phyloP scores from a whole-genome alignment of 2,797 vertebrate genomes.

The Ptychadena robeensis region DNA sequence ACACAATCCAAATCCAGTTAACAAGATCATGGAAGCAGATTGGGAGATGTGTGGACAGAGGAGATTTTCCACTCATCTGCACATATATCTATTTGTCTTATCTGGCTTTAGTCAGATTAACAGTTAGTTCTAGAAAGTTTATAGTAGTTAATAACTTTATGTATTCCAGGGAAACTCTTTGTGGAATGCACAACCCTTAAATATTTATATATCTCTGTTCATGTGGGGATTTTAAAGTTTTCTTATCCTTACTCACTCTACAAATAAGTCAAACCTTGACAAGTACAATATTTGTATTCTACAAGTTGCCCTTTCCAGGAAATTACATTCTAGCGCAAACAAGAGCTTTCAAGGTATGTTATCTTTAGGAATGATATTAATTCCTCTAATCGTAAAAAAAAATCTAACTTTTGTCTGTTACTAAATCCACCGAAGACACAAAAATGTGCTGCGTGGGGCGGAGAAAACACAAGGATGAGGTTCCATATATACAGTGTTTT shows the following conservation, averaged over 20 bases:
- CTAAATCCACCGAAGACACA: slow-evolving; percentile 9
- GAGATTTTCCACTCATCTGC: too few species aligned
- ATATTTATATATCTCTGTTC: background rate
- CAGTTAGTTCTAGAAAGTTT: background rate
- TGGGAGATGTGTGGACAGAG: too few species aligned
- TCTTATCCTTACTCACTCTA: background rate
- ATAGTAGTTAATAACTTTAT: background rate
- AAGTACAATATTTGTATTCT: slow-evolving; percentile 57
- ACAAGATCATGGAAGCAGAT: too few species aligned
- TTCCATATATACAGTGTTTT: background rate
- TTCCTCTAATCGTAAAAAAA: slow-evolving; percentile 2
- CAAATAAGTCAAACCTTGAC: slow-evolving; percentile 49
- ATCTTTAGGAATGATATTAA: slow-evolving; percentile 44
- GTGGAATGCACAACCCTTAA: background rate
- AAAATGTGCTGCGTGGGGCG: background rate
- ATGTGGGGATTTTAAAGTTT: slow-evolving; percentile 6
- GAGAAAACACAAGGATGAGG: background rate
- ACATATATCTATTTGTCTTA: too few species aligned
- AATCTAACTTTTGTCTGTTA: slow-evolving; percentile 26
- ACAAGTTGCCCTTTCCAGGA: slow-evolving; percentile 42
- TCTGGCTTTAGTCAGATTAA: background rate
- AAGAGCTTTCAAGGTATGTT: slow-evolving; percentile 27
- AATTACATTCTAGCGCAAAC: slow-evolving; percentile 49
- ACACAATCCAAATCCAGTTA: too few species aligned
- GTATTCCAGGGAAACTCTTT: background rate